Conservation (phyloP, 2,113 vertebrate species). For the Gavialis gangeticus region DNA sequence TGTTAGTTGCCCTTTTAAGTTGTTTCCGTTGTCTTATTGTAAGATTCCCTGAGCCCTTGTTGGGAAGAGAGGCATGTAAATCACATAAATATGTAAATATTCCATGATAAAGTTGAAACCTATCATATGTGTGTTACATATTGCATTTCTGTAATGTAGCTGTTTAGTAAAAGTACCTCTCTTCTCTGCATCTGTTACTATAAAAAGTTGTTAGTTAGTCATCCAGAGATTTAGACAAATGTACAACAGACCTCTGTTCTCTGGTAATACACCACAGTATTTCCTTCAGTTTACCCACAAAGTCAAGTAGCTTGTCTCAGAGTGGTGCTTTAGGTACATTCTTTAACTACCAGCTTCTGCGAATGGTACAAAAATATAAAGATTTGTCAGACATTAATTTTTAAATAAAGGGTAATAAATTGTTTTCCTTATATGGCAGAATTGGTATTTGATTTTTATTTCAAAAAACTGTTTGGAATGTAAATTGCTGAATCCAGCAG, state of each 20-base stretch:
- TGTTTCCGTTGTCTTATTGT: too few relatives aligned
- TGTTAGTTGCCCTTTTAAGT: too few relatives aligned
- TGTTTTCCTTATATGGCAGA: neutral
- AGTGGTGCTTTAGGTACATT: neutral
- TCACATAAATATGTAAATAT: neutral
- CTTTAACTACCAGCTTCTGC: neutral
- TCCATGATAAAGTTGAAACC: neutral
- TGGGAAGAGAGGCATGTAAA: too few relatives aligned
- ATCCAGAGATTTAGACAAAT: neutral
- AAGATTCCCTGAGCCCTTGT: too few relatives aligned
- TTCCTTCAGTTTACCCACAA: constrained; percentile 28
- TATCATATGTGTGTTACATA: neutral
- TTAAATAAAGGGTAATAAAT: neutral
- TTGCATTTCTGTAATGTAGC: neutral
- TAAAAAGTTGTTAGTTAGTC: neutral
- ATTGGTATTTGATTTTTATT: neutral
- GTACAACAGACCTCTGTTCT: neutral
- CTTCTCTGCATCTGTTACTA: rapidly evolving
- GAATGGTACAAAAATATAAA: neutral
- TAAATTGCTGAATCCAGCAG: neutral
- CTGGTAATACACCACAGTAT: neutral
- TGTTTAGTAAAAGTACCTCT: neutral
- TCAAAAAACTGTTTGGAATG: too few relatives aligned
- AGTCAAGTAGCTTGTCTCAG: neutral
- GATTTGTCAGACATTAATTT: neutral